Evolutionary conservation across 2,113 vertebrate species (phyloP), one percentile per base, ranked within the genome.

Genomic region (Clinocottus analis): DNA sequence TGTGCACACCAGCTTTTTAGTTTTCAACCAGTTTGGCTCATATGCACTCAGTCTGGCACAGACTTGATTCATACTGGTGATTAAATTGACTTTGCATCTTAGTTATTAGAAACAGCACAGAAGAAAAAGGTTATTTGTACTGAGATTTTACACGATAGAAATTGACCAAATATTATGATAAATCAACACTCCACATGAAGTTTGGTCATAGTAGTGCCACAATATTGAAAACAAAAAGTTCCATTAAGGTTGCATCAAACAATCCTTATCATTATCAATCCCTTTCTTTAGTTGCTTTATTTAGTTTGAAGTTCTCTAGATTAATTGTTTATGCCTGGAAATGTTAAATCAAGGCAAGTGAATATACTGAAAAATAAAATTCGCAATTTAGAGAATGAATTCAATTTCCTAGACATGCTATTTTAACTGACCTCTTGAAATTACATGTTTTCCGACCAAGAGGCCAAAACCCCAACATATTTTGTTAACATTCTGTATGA

Each of bases 11-110:
- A 37, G 33, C 13, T 35, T 49, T 73, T 55, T 27, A 49, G 5
- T 35, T 61, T 75, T 58, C 31, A 63, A 29, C 67, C 69, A 71
- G 43, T 53, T 83, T 75, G 61, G 9, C 33, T 72, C 25, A 53
- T 62, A 43, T 16, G 59, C 39, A 59, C 55, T 35, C 9, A 21
- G 37, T 29, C 21, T 72, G 51, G 74, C 69, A 77, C 68, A 74
- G 58, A 81, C 39, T 63, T 77, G 83, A 77, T 60, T 41, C 27
- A 53, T 6, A 65, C 19, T 60, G 9, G 21, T 63, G 66, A 79
- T 66, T 75, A 59, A 64, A 65, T 5, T 29, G n/a, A 64, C 13
- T 37, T 69, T 74, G 64, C 51, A 64, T 39, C 49, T 3, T 53
- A 64, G 55, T 65, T 49, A 41, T 80, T 41, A n/a, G 25, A 33